Base-by-base conservation (phyloP, 2,888 invertebrate species). In the Artemia sinica region DNA sequence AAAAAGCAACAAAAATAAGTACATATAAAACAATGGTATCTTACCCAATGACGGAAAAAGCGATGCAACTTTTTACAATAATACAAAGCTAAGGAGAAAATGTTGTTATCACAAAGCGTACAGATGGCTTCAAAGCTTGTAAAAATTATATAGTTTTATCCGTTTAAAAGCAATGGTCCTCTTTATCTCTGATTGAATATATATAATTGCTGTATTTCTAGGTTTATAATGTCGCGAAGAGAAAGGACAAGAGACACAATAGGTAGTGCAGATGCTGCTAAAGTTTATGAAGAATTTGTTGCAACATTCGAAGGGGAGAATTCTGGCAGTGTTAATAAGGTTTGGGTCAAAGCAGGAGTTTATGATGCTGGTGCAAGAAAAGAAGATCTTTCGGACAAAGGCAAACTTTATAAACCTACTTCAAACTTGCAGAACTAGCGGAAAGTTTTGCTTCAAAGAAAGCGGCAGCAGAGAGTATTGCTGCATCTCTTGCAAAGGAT, bases 331-430 rank as follows among this genome's bases (percentile, higher is more conserved):
- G 85, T 87, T 7, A 82, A 82, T 67, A 96, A 95, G 80, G 87
- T 95, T 65, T 98, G 98, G 93, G 90, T 98, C 8, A 93, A 96
- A 80, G 97, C 96, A 70, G 96, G 94, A 69, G 91, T 94, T 1
- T 96, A 96, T 75, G 93, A 95, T 84, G 91, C 93, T 67, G 92
- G 92, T 49, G 88, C 90, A 72, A 83, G 91, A 81, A 89, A 87
- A 80, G 92, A 93, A 81, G 91, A 92, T 75, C 86, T 85, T 1
- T 85, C 86, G 71, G 92, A 93, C 73, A 88, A 88, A 73, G 93
- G 89, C 1, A 92, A 92, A 78, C 79, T 95, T 0, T 96, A 96
- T 77, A 94, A 93, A 78, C 95, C 95, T 0, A 86, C 88, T 10
- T 88, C 91, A 0, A 85, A 90, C 79, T 87, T 72, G 82, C 86